These are phyloP conservation scores for Falcunculus frontatus DNA, from an alignment of 2,113 vertebrate genomes.

Conservation along the genomic window DNA sequence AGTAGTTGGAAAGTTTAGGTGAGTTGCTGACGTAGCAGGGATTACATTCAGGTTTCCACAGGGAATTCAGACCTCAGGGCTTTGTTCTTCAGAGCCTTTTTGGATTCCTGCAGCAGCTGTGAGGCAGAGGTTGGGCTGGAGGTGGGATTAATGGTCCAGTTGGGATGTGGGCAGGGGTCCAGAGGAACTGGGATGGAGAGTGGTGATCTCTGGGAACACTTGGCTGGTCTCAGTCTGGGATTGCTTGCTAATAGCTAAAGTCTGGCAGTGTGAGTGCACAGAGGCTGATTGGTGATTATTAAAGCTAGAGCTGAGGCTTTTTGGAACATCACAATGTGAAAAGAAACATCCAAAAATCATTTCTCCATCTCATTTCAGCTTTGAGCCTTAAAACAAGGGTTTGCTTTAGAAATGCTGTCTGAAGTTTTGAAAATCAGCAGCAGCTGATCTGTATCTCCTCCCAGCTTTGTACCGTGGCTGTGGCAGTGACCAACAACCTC, in stretches of 20 bases:
- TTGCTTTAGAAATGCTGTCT: background rate
- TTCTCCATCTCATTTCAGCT: background rate
- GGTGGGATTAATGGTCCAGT: background rate
- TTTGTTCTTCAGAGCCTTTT: slow-evolving; percentile 19
- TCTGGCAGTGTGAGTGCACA: background rate
- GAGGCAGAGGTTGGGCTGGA: background rate
- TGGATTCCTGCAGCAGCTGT: background rate
- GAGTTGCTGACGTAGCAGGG: background rate
- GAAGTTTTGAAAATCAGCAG: background rate
- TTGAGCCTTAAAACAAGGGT: background rate
- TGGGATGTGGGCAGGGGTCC: background rate
- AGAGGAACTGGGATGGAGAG: background rate
- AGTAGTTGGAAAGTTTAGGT: background rate
- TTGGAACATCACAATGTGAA: background rate
- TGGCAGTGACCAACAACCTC: background rate
- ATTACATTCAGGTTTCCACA: slow-evolving; percentile 11
- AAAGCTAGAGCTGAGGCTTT: background rate
- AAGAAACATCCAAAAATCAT: background rate
- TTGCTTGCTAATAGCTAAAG: background rate
- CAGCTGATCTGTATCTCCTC: background rate
- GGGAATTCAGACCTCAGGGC: background rate
- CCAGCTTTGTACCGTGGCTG: background rate
- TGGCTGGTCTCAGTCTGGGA: background rate
- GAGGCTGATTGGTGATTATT: background rate
- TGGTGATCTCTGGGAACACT: background rate